Evolutionary conservation across 2,888 invertebrate genomes (phyloP), one percentile per base, ranked within the genome.

Genomic region (Rhogogaster chlorosoma): DNA sequence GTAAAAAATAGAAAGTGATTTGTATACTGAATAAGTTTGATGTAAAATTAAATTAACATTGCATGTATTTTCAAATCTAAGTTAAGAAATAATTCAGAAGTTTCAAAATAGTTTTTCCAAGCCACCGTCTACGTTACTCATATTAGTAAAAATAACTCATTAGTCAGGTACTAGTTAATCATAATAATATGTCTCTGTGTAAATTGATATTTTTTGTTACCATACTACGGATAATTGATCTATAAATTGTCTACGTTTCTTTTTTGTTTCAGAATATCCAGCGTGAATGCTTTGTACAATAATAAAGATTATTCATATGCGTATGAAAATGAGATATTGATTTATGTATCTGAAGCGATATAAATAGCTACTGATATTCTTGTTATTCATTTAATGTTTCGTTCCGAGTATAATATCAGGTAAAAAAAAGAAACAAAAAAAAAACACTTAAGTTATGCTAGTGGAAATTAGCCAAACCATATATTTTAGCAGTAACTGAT

Each of bases 161-260:
- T 80, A 80, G 80, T 61, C 61, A 80, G 80, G 80, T 80, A 80
- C 77, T 53, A 77, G 53, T 49, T 77, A 77, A 77, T 80, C 6
- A 38, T 73, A 87, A 38, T 73, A 87, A 87, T 85, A 85, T 87
- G 57, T 84, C 84, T 83, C 64, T 84, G 70, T 83, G 83, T 84
- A 45, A 26, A 82, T 84, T 70, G 84, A 73, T 61, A 7, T 10
- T 61, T 61, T 61, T 61, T 86, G 77, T 49, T 78, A 84, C 84
- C 85, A 70, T 85, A 85, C 57, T 86, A 57, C 38, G 36, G 15
- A 80, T 61, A 38, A 80, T 38, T 80, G 61, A 61, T 38, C 22
- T 61, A 61, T 38, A 18, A 22, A 38, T 61, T 38, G 32, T 38
- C 38, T 32, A 61, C 61, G 22, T 57, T 15, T n/a, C 7, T n/a